Percentiles rank a stretch among this genome's conserved stretches.
These are phyloP conservation scores for Rutpela maculata DNA, from an alignment of 2,888 invertebrate genomes.

Conservation along the genomic window DNA sequence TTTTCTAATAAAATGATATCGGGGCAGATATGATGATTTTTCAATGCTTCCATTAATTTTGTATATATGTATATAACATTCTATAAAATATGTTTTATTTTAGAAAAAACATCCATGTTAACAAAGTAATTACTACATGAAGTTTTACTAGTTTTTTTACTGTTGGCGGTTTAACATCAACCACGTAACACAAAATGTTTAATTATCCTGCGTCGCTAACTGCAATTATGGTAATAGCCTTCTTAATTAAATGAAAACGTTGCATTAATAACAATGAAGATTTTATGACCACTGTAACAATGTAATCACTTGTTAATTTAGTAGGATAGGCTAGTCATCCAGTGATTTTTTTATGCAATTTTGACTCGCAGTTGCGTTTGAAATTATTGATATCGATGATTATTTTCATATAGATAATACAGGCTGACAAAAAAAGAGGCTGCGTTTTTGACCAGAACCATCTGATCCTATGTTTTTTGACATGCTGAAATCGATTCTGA, in stretches of 20 bases:
- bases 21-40: background rate
- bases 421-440: no score
- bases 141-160: slow-evolving; percentile 2
- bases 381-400: no score
- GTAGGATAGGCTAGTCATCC: background rate
- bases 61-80: background rate
- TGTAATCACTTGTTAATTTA: slow-evolving; percentile 21
- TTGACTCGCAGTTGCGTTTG: no score
- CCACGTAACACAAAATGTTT: slow-evolving; percentile 13
- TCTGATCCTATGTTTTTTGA: no score
- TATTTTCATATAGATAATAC: no score
- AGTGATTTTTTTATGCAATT: no score
- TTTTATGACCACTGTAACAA: slow-evolving; percentile 22
- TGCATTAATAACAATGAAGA: slow-evolving; percentile 34
- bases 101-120: background rate
- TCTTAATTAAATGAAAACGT: slow-evolving; percentile 41
- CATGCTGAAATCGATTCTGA: no score
- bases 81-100: background rate
- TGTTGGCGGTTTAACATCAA: slow-evolving; percentile 28
- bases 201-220: slow-evolving; percentile 38
- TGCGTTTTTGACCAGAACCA: no score
- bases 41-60: background rate
- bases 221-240: slow-evolving; percentile 49
- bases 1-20: background rate
- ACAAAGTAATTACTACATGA: slow-evolving; percentile 13